A percentile compares a stretch with the other conserved stretches of the same genome.
Conservation (phyloP, 2,888 invertebrate genomes). For the Campoplex capitator region DNA sequence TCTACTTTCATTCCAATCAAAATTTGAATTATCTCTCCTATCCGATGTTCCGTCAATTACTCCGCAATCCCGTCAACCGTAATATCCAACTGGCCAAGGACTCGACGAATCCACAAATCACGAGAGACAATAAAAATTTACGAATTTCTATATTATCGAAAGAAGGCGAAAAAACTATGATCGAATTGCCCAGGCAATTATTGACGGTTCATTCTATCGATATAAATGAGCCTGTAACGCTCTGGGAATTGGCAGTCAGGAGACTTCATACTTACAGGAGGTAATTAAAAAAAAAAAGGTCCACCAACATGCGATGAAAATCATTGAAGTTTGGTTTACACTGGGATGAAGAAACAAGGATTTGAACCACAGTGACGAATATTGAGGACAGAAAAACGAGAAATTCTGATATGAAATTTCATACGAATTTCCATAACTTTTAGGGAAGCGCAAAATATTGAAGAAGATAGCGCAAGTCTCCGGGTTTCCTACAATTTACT, state of each 20-base stretch:
- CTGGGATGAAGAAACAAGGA: not conserved
- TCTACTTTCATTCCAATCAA: conserved; percentile 78
- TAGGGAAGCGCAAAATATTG: conserved; percentile 22
- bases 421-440: not conserved
- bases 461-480: conserved; percentile 40
- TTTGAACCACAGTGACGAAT: not conserved
- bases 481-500: conserved; percentile 75
- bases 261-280: conserved; percentile 76
- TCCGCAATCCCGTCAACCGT: conserved; percentile 27
- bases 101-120: not conserved
- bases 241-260: conserved; percentile 80
- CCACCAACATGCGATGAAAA: not conserved
- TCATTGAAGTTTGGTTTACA: not conserved
- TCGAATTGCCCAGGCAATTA: conserved; percentile 80
- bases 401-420: conserved; percentile 26
- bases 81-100: conserved; percentile 39
- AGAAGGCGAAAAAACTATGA: conserved; percentile 62
- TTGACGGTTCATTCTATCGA: conserved; percentile 74
- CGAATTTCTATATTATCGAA: conserved; percentile 56
- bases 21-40: conserved; percentile 81
- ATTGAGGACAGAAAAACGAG: not conserved
- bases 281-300: conserved; percentile 67
- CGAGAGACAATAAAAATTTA: conserved; percentile 58
- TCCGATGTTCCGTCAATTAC: conserved; percentile 77
- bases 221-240: conserved; percentile 74